Percentiles rank a stretch among this genome's conserved stretches.
These are phyloP conservation scores for Nesospiza acunhae DNA, from an alignment of 2,113 vertebrate species.

Conservation along the genomic window DNA sequence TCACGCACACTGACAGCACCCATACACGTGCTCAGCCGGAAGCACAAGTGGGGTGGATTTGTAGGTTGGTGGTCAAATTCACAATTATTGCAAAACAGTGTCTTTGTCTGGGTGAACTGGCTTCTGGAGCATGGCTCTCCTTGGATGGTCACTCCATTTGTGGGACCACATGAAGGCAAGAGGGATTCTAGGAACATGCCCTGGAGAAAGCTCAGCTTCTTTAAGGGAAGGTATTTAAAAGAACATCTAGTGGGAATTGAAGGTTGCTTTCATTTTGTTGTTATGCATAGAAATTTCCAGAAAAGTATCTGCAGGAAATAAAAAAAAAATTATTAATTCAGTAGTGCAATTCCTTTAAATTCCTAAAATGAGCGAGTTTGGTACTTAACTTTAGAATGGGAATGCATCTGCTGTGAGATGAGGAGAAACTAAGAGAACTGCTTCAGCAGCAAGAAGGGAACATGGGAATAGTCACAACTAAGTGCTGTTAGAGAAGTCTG, in stretches of 20 bases:
- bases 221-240: not conserved
- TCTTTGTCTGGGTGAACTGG: not conserved
- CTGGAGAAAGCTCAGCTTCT: not conserved
- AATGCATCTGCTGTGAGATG: not conserved
- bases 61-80: not conserved
- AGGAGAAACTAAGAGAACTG: not conserved
- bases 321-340: not conserved
- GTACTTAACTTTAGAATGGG: not conserved
- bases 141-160: not conserved
- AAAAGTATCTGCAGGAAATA: not conserved
- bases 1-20: accelerated
- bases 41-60: not conserved
- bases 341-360: not conserved
- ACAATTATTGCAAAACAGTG: accelerated
- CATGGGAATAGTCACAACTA: not conserved
- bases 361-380: not conserved
- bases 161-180: not conserved
- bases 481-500: not conserved
- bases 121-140: not conserved
- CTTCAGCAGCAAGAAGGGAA: not conserved
- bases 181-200: not conserved
- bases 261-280: not conserved
- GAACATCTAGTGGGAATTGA: not conserved
- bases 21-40: accelerated
- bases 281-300: not conserved